Conservation (phyloP, 53 echinoderm and acorn worm species). For the Holothuria leucospilota region DNA sequence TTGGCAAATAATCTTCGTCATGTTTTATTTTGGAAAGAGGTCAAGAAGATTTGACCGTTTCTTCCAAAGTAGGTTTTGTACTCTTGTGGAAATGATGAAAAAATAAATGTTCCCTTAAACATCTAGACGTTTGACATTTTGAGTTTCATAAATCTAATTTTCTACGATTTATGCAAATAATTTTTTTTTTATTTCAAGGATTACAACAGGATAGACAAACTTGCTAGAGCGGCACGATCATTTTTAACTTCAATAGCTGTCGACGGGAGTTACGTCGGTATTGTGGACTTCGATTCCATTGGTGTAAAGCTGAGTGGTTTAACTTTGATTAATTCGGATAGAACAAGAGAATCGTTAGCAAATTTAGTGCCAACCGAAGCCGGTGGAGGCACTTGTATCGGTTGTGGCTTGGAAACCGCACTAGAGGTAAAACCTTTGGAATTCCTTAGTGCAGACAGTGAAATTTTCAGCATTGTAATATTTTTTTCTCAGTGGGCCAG, state of each 20-base stretch:
- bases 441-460: too few species aligned
- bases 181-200: background rate
- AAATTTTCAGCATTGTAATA: too few species aligned
- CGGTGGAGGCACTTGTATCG: conserved; percentile 73
- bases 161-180: too few species aligned
- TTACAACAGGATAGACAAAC: conserved; percentile 34
- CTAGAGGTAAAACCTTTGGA: conserved; percentile 52
- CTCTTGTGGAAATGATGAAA: too few species aligned
- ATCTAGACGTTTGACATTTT: too few species aligned
- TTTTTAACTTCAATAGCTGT: conserved; percentile 64
- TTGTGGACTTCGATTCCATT: conserved; percentile 52
- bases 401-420: conserved; percentile 63
- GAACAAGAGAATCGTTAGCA: conserved; percentile 37
- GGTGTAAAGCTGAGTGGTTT: conserved; percentile 22
- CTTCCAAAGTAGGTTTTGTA: too few species aligned
- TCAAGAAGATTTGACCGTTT: too few species aligned
- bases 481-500: too few species aligned
- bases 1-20: too few species aligned
- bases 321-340: conserved; percentile 30
- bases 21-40: too few species aligned
- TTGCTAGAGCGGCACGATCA: conserved; percentile 54
- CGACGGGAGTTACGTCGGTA: conserved; percentile 66
- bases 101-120: too few species aligned
- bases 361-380: conserved; percentile 17
- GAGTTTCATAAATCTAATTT: too few species aligned